phyloP scores from a whole-genome alignment of 1,140 invertebrate genomes.

The Apis mellifera region Amel_HAv3.1 CM009931.2:23328501-23329000 shows the following conservation, averaged over 20 bases:
- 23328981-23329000: slow-evolving; percentile 58
- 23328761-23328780: not conserved
- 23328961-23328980: slow-evolving; percentile 55
- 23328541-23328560: not conserved
- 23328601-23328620: not conserved
- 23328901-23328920: slow-evolving; percentile 18
- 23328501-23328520: slow-evolving; percentile 13
- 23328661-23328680: not conserved
- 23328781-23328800: not conserved
- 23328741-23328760: not conserved
- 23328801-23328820: not conserved
- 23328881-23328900: slow-evolving; percentile 13
- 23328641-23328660: no score
- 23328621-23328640: not conserved
- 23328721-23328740: not conserved
- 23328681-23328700: not conserved
- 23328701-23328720: not conserved
- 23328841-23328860: not conserved
- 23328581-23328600: not conserved
- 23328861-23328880: not conserved
- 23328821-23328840: not conserved
- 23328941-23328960: slow-evolving; percentile 58
- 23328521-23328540: not conserved
- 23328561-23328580: not conserved
- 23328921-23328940: slow-evolving; percentile 60